Conservation (phyloP, 1,140 invertebrate species). For the Amphibalanus amphitrite region DNA sequence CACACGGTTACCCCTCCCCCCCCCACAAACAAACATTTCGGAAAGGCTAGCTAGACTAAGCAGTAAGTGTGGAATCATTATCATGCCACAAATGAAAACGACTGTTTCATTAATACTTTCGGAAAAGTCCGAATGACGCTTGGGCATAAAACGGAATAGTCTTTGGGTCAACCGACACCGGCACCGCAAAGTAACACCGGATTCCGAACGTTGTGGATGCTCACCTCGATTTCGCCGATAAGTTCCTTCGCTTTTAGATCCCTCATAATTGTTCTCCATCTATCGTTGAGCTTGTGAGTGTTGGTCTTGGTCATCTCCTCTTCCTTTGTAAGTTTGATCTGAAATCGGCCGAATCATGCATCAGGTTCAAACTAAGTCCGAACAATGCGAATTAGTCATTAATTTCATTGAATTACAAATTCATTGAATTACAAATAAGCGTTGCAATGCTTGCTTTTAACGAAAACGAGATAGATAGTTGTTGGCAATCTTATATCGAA, state of each 20-base stretch:
- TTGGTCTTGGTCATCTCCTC: neutral
- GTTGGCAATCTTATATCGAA: too few species aligned
- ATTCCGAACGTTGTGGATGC: too few species aligned
- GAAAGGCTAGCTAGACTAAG: too few species aligned
- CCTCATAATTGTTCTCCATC: neutral
- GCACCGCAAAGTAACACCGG: too few species aligned
- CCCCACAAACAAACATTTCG: too few species aligned
- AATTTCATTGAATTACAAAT: neutral
- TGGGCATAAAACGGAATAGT: too few species aligned
- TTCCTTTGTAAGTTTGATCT: slow-evolving; percentile 3
- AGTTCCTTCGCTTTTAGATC: neutral
- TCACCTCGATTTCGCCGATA: neutral
- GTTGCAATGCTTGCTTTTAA: neutral
- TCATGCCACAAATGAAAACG: too few species aligned
- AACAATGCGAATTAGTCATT: neutral
- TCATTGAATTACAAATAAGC: neutral
- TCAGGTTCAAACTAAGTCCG: neutral
- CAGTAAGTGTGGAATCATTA: too few species aligned
- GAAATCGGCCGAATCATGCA: neutral
- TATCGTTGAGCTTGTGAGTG: neutral
- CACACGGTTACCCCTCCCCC: too few species aligned
- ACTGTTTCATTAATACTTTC: too few species aligned
- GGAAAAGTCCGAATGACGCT: too few species aligned
- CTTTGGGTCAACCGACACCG: too few species aligned
- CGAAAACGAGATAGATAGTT: neutral